Percentiles rank a stretch among this genome's conserved stretches.
Conservation (phyloP, 2,113 vertebrate genomes). For the Smithornis capensis region DNA sequence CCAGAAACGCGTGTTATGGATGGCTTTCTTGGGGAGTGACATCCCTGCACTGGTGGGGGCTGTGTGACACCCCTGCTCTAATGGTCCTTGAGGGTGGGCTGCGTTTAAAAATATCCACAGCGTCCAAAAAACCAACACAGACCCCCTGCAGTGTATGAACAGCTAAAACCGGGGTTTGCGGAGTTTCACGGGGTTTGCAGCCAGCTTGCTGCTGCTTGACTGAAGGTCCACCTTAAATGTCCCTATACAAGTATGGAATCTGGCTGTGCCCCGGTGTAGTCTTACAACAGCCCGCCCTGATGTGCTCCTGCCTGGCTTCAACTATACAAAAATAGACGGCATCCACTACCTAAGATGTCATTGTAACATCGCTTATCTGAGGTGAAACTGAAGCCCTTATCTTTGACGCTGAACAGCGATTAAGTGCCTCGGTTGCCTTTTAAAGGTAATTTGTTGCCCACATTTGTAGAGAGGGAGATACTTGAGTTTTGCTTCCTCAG, state of each 20-base stretch:
- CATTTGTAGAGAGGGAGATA: neutral
- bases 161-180: neutral
- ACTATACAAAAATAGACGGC: slow-evolving; percentile 47
- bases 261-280: slow-evolving; percentile 42
- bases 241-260: neutral
- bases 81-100: neutral
- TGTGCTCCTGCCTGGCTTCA: slow-evolving; percentile 27
- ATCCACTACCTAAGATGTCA: slow-evolving; percentile 44
- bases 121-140: neutral
- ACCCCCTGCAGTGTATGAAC: accelerated
- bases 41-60: accelerated
- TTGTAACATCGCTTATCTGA: slow-evolving; percentile 23
- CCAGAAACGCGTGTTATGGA: accelerated
- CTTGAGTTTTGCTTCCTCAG: neutral
- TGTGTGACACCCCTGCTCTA: neutral
- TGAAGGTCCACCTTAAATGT: slow-evolving; percentile 58
- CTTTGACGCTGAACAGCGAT: neutral
- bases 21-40: neutral
- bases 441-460: slow-evolving; percentile 26
- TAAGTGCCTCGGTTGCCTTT: slow-evolving; percentile 6
- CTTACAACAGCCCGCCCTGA: slow-evolving; percentile 44
- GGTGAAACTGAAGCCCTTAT: slow-evolving; percentile 33
- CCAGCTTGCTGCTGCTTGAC: neutral
- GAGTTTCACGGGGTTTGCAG: neutral
- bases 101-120: accelerated